Conservation (phyloP, 2,888 invertebrate species). For the Caenorhabditis sinica region DNA sequence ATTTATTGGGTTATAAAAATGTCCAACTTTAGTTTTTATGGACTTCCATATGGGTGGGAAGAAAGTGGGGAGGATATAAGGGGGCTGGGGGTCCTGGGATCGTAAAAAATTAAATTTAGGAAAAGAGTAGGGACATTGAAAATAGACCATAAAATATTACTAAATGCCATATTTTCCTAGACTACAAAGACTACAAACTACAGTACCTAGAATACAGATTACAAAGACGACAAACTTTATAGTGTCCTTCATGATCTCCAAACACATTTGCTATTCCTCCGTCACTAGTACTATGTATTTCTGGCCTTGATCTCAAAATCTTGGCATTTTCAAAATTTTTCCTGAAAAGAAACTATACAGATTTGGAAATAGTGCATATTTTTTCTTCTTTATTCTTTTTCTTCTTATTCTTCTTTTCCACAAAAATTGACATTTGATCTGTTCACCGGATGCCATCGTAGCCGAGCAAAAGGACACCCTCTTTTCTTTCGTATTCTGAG, state of each 20-base stretch:
- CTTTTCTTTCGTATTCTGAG: neutral
- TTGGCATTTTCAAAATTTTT: neutral
- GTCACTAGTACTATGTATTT: neutral
- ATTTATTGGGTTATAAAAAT: constrained; percentile 64
- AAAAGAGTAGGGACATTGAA: neutral
- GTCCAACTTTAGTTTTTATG: constrained; percentile 61
- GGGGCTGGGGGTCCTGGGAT: neutral
- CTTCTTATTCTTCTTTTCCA: too few relatives aligned
- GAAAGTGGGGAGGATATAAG: neutral
- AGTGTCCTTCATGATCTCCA: too few relatives aligned
- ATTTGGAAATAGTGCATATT: constrained; percentile 5
- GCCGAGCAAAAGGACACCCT: constrained; percentile 36
- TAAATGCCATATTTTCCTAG: neutral
- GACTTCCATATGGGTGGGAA: constrained; percentile 7
- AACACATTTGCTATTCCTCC: neutral
- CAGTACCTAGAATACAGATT: neutral
- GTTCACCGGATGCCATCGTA: constrained; percentile 45
- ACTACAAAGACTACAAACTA: neutral
- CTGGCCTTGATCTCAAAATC: neutral
- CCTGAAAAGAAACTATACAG: neutral
- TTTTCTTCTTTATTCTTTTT: neutral
- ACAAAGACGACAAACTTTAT: too few relatives aligned
- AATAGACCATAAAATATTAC: neutral
- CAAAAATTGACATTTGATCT: constrained; percentile 57
- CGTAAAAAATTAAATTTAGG: neutral